These are phyloP conservation scores for Poecile atricapillus DNA, from an alignment of 2,113 vertebrate species.

Conservation along the genomic window DNA sequence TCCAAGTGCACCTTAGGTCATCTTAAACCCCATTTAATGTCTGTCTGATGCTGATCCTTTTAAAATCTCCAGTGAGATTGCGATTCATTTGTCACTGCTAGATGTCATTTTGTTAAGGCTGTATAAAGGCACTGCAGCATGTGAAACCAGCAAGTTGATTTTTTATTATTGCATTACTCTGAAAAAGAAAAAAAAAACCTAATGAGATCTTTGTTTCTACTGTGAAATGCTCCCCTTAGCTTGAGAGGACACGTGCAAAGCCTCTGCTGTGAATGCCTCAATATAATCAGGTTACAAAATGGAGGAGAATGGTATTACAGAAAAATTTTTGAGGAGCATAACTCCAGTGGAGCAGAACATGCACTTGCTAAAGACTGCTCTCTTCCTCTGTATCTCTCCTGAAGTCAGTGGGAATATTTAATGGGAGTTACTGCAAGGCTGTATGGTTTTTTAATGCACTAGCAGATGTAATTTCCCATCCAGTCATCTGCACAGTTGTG, in stretches of 20 bases:
- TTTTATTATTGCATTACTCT: neutral
- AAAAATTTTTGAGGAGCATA: neutral
- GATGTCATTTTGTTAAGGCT: neutral
- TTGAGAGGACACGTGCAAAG: neutral
- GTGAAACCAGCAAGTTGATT: neutral
- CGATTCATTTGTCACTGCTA: neutral
- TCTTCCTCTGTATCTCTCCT: neutral
- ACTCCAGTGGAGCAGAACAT: neutral
- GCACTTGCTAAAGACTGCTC: neutral
- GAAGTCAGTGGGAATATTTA: neutral
- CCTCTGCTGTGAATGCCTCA: neutral
- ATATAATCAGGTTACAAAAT: slow-evolving; percentile 5
- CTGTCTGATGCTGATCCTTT: neutral
- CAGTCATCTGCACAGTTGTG: neutral
- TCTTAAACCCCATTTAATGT: neutral
- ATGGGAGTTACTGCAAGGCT: neutral
- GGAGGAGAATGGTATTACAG: neutral
- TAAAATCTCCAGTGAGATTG: neutral
- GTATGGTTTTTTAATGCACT: neutral
- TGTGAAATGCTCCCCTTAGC: neutral
- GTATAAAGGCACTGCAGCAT: neutral
- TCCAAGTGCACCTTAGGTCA: neutral
- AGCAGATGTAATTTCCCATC: slow-evolving; percentile 7
- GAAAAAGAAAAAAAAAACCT: neutral
- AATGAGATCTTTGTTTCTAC: neutral